Base-by-base conservation (phyloP, 2,113 vertebrate species). In the Otolemur garnettii region DNA sequence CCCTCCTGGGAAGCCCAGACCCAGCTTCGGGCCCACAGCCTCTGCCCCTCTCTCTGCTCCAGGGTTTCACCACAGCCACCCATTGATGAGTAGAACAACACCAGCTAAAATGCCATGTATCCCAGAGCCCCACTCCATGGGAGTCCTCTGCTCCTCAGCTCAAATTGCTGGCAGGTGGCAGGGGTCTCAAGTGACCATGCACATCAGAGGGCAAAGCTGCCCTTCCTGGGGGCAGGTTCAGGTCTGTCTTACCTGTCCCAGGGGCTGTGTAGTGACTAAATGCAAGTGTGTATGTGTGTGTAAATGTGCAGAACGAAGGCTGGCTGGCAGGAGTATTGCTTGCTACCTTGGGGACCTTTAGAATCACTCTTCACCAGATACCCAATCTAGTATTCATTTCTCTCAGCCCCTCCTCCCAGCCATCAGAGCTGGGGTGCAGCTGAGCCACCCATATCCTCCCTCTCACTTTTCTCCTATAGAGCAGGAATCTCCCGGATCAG, bases 401-500 rank as follows among this genome's bases (percentile, higher is more conserved):
- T 33, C 24, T 83, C n/a, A 53, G 62, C 7, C 2, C 42, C 59
- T 64, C 59, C 38, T 68, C 53, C 4, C 30, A 75, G 50, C 10
- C 42, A 35, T 83, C 45, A 71, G 82, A 1, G 11, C 64, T 78
- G 53, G 89, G 62, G 71, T 94, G 5, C 55, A 82, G 57, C 60
- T 74, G 28, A 66, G 64, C 53, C 26, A 9, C 38, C 42, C n/a
- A 12, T 5, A 26, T 53, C n/a, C 66, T 80, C 90, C 90, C 85
- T 83, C 84, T 64, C 38, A 30, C 77, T 15, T 68, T 82, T 78
- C 93, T 78, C 59, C 21, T 45, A 2, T 38, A 55, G 64, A 97
- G 38, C 79, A 96, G 82, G 93, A 91, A 80, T 97, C 95, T 93
- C 91, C 71, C 3, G 3, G 94, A 96, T 97, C 94, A 90, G 95